Conservation (phyloP, 2,888 invertebrate genomes). For the Dioctria linearis region DNA sequence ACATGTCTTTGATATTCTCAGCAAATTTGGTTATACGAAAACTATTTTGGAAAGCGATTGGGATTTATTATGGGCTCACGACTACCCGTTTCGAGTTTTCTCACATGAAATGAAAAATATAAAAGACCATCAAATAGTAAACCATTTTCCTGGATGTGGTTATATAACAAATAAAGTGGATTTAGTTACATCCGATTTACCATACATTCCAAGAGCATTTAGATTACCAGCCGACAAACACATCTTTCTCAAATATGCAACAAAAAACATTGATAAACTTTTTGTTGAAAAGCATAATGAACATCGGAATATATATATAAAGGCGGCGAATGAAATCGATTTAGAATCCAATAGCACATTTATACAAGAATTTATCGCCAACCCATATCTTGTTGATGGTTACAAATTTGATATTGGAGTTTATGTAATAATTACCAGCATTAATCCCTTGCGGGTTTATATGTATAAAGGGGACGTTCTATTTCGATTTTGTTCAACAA, state of each 20-base stretch:
- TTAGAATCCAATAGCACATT: slow-evolving; percentile 77
- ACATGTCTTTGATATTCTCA: slow-evolving; percentile 86
- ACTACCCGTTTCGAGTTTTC: slow-evolving; percentile 82
- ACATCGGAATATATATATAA: slow-evolving; percentile 89
- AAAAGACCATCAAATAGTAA: slow-evolving; percentile 84
- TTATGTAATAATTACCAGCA: slow-evolving; percentile 91
- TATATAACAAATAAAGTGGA: slow-evolving; percentile 94
- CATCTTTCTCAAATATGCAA: slow-evolving; percentile 79
- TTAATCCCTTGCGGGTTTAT: slow-evolving; percentile 91
- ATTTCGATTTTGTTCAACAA: slow-evolving; percentile 89
- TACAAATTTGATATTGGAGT: slow-evolving; percentile 98
- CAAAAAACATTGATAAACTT: slow-evolving; percentile 77
- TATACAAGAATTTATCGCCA: slow-evolving; percentile 91
- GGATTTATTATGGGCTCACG: slow-evolving; percentile 95
- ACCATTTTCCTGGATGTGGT: slow-evolving; percentile 95
- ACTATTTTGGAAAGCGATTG: slow-evolving; percentile 76
- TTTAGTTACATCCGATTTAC: slow-evolving; percentile 84
- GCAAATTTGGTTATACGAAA: slow-evolving; percentile 81
- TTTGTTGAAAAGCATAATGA: slow-evolving; percentile 95
- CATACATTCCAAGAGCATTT: slow-evolving; percentile 90
- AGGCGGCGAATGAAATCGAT: slow-evolving; percentile 80
- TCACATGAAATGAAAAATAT: slow-evolving; percentile 74
- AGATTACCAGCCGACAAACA: slow-evolving; percentile 84
- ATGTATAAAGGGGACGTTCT: slow-evolving; percentile 91
- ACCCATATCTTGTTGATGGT: slow-evolving; percentile 91